Evolutionary conservation across 2,797 vertebrate species (phyloP).

Genomic region (Poeciliopsis presidionis): DNA sequence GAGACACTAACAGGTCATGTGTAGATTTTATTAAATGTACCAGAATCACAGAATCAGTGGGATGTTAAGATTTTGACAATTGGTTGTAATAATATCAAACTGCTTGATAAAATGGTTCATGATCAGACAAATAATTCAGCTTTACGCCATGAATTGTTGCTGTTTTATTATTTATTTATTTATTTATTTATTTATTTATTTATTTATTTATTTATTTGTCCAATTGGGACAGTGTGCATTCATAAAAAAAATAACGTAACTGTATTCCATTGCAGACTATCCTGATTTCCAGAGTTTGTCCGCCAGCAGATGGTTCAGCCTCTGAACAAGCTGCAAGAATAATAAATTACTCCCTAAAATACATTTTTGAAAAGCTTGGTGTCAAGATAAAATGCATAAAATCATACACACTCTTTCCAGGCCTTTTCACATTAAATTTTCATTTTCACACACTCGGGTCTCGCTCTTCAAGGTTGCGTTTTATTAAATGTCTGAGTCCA

Average conservation of each 20-base stretch:
- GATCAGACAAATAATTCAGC: background rate
- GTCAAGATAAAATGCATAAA: background rate
- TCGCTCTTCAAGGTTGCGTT: background rate
- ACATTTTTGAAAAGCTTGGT: background rate
- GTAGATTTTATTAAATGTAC: no score
- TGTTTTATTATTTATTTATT: background rate
- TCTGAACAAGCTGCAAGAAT: background rate
- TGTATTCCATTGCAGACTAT: background rate
- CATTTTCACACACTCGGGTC: background rate
- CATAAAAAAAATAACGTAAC: background rate
- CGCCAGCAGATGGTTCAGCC: background rate
- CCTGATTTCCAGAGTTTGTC: background rate
- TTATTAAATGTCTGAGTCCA: background rate
- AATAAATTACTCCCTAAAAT: background rate
- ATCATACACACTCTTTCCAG: background rate
- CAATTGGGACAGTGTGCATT: background rate
- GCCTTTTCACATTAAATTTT: background rate
- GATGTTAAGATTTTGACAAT: background rate
- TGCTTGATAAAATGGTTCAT: background rate
- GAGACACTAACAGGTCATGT: no score
- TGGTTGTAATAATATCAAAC: background rate
- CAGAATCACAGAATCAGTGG: no score
- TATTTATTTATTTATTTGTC: background rate
- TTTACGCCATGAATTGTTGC: background rate
- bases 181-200: background rate